These are phyloP conservation scores for Oceanodroma tethys DNA, from an alignment of 2,113 vertebrate species.

Conservation along the genomic window DNA sequence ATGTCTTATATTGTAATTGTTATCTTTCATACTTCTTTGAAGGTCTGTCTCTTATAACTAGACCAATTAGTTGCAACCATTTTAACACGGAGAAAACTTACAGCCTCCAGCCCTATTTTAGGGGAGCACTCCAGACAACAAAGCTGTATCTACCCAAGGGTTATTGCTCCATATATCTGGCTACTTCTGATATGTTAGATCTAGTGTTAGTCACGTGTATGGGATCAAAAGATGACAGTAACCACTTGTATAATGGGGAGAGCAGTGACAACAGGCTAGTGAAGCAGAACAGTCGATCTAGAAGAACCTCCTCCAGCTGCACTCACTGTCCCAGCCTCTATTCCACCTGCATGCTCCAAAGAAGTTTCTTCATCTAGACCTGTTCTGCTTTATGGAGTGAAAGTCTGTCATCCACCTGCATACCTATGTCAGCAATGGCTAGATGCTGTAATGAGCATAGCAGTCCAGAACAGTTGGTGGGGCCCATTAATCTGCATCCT, in stretches of 20 bases:
- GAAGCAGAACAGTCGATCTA: background rate
- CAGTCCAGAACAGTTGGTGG: background rate
- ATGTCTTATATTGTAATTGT: background rate
- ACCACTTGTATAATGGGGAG: rapidly evolving
- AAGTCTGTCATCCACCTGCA: background rate
- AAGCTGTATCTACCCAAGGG: background rate
- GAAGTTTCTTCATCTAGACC: background rate
- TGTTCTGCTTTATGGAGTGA: background rate
- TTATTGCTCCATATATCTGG: background rate
- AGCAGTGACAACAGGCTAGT: background rate
- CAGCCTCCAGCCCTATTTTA: background rate
- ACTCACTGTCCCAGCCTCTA: background rate
- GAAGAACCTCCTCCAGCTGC: background rate
- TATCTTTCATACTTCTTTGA: background rate
- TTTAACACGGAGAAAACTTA: background rate
- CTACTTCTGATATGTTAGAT: background rate
- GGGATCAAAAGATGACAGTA: background rate
- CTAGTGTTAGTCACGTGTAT: background rate
- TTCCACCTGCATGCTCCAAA: no score
- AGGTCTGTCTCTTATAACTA: background rate
- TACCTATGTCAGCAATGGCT: background rate
- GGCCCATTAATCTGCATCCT: background rate
- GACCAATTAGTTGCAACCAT: background rate
- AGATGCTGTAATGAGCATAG: background rate
- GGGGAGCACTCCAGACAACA: background rate